phyloP scores from a whole-genome alignment of 1,140 invertebrate genomes.

The Nautilus pompilius region DNA sequence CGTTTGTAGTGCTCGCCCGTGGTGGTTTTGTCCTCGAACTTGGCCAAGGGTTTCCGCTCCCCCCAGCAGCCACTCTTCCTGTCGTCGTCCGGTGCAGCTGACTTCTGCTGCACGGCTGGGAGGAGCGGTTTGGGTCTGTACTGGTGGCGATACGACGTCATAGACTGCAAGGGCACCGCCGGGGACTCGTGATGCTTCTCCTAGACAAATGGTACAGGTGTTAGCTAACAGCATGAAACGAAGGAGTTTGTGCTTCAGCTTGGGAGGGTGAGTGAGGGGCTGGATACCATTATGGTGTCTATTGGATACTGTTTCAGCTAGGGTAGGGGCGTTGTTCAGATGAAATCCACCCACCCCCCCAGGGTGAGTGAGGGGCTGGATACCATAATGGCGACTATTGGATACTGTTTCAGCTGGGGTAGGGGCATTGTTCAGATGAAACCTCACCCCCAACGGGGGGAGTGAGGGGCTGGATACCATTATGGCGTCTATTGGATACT shows the following conservation, averaged over 20 bases:
- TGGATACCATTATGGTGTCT: not conserved
- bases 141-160: conserved; percentile 35
- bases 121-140: conserved; percentile 32
- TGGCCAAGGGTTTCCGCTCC: conserved; percentile 15
- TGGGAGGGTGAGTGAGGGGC: not conserved
- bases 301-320: not conserved
- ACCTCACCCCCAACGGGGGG: no score
- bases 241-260: not conserved
- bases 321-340: no score
- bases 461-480: not conserved
- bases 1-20: conserved; percentile 44
- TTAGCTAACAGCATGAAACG: not conserved
- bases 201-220: conserved; percentile 19
- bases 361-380: no score
- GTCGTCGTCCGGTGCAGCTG: no score
- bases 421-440: no score
- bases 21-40: conserved; percentile 43
- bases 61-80: conserved; percentile 12
- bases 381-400: no score
- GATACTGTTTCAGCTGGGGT: no score
- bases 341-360: no score
- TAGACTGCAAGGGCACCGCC: conserved; percentile 22
- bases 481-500: not conserved
- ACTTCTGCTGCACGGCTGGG: not conserved
- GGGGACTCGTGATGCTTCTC: conserved; percentile 32